Base-by-base conservation (phyloP, 2,113 vertebrate species). In the Hiodon tergisus region DNA sequence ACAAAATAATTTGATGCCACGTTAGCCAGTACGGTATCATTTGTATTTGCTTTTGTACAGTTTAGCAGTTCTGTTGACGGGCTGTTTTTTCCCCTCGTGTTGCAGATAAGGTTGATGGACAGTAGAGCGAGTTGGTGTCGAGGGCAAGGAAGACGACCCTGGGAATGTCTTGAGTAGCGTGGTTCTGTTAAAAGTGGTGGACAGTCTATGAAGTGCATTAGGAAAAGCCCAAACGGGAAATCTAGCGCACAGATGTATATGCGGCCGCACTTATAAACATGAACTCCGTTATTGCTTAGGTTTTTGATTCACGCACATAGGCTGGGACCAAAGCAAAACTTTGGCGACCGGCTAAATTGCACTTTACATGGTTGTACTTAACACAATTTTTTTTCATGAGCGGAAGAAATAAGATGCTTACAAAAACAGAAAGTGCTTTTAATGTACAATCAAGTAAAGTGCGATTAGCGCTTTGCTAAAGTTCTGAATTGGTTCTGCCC, bases 191-290 rank as follows among this genome's bases (percentile, higher is more conserved):
- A 63, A 11, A 67, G 72, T 67, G 31, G 79, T 76, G 85, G 69
- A 91, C 92, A 89, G 82, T 72, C 69, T n/a, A 91, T 98, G 97
- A 98, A 77, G 92, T 85, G 85, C 83, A 86, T 85, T 79, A 85
- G 85, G 82, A 76, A 90, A 93, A 95, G 83, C 83, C 83, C 82
- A 10, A 58, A 77, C 16, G 59, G 89, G 93, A 87, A 62, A 9
- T 85, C 89, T 92, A 87, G 92, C 86, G 85, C 75, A 69, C 87
- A 79, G 97, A 99, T 83, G 85, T 70, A 71, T 79, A 80, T 73
- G 73, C 94, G 93, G 86, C 85, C 81, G 0, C 81, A 67, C 83
- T 77, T 60, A 71, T 72, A 65, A 52, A 69, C 78, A 17, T 62
- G 62, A 31, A 46, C n/a, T 54, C 51, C n/a, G 4, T 6, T 2